A percentile compares a stretch with the other conserved stretches of the same genome.
Conservation (phyloP, 2,888 invertebrate genomes). For the Rotaria socialis region DNA sequence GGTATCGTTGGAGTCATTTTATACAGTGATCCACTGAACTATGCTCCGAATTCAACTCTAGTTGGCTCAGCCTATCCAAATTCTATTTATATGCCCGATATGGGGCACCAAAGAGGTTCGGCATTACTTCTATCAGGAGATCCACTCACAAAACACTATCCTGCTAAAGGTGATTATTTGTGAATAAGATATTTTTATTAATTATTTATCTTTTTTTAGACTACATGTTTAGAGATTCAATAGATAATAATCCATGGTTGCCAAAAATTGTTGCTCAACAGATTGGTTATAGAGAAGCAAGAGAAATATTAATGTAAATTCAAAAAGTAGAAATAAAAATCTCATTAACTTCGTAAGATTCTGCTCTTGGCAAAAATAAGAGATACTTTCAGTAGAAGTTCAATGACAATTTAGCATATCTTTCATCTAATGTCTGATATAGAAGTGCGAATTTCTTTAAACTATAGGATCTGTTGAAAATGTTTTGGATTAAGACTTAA, state of each 20-base stretch:
- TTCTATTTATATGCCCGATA: constrained; percentile 61
- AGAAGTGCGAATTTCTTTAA: no score
- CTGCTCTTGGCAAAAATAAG: no score
- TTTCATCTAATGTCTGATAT: no score
- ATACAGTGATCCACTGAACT: constrained; percentile 57
- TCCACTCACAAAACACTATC: constrained; percentile 62
- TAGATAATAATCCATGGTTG: constrained; percentile 9
- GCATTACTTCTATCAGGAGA: constrained; percentile 59
- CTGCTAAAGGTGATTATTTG: constrained; percentile 53
- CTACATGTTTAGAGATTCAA: constrained; percentile 27
- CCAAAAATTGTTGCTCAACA: constrained; percentile 49
- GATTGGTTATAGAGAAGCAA: constrained; percentile 49
- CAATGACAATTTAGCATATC: no score
- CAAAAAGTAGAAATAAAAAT: no score
- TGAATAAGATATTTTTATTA: neutral
- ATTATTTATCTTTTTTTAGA: neutral
- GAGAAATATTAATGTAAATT: constrained; percentile 47
- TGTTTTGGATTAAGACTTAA: no score
- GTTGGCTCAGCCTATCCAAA: constrained; percentile 53
- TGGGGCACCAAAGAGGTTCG: constrained; percentile 62
- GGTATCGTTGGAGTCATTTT: constrained; percentile 60
- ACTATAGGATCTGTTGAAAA: no score
- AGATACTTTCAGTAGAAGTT: no score
- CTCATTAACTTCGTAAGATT: no score
- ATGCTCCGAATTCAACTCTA: constrained; percentile 52